These are phyloP conservation scores for Notarius quadriscutis DNA, from an alignment of 2,113 vertebrate species.

Conservation along the genomic window DNA sequence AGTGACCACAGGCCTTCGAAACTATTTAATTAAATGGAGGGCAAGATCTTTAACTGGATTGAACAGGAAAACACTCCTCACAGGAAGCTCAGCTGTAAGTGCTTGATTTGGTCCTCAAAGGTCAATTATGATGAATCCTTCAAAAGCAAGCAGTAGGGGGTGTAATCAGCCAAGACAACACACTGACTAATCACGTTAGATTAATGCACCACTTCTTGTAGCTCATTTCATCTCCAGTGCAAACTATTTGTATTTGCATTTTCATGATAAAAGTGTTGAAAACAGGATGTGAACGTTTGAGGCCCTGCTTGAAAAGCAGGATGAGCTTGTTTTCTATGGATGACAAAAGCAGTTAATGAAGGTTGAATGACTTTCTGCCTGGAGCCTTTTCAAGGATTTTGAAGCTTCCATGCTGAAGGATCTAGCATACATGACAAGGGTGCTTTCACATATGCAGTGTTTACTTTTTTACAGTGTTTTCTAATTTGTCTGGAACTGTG, in stretches of 20 bases:
- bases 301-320: not conserved
- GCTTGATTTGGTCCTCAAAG: not conserved
- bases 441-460: not conserved
- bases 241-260: not conserved
- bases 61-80: not conserved
- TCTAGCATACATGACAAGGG: not conserved
- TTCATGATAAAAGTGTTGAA: slow-evolving; percentile 1
- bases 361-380: slow-evolving; percentile 21
- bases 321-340: not conserved
- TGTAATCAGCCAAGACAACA: slow-evolving; percentile 18
- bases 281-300: not conserved
- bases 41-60: slow-evolving; percentile 5
- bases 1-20: slow-evolving; percentile 3
- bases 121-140: slow-evolving; percentile 27
- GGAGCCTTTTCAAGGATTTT: not conserved
- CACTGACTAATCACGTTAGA: slow-evolving; percentile 36
- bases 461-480: not conserved
- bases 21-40: slow-evolving; percentile 29
- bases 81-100: not conserved
- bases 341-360: slow-evolving; percentile 14
- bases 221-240: slow-evolving; percentile 3
- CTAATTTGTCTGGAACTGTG: not conserved
- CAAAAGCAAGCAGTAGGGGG: slow-evolving; percentile 14
- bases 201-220: slow-evolving; percentile 1
- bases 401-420: not conserved